phyloP scores from a whole-genome alignment of 2,113 vertebrate species.

The Propithecus coquereli region DNA sequence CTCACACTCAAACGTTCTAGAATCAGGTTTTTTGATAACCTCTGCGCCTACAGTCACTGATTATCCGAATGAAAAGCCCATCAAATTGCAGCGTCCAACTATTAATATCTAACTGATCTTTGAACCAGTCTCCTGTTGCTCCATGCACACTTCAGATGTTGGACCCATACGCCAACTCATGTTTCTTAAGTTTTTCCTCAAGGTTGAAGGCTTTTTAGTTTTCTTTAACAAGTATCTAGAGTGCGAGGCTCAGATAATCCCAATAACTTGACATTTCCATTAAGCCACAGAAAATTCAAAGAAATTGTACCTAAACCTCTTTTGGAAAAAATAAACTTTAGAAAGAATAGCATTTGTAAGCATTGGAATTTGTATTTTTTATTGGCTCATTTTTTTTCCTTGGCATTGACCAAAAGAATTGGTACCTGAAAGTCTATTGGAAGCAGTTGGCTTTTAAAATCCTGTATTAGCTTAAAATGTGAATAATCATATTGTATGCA shows the following conservation, averaged over 20 bases:
- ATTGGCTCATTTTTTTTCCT: conserved; percentile 47
- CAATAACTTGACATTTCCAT: neutral
- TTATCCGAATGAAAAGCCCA: neutral
- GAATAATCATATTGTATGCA: conserved; percentile 57
- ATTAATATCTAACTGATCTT: neutral
- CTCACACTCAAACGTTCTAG: neutral
- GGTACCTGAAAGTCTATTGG: conserved; percentile 68
- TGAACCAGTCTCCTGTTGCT: neutral
- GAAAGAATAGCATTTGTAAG: conserved; percentile 64
- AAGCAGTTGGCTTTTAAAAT: conserved; percentile 69
- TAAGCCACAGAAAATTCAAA: neutral
- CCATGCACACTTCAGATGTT: neutral
- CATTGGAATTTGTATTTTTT: conserved; percentile 66
- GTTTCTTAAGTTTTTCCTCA: neutral
- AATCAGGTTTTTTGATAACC: neutral
- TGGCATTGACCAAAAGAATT: conserved; percentile 72
- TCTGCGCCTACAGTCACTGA: neutral
- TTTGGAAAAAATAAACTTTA: conserved; percentile 52
- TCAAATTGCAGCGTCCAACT: no score
- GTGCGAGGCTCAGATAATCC: neutral
- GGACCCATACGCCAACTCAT: neutral
- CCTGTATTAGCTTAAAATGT: conserved; percentile 54
- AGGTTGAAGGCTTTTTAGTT: neutral
- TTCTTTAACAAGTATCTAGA: neutral
- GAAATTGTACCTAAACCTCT: neutral